Evolutionary conservation across 2,888 invertebrate genomes (phyloP).

Genomic region (Lomographa bimaculata): DNA sequence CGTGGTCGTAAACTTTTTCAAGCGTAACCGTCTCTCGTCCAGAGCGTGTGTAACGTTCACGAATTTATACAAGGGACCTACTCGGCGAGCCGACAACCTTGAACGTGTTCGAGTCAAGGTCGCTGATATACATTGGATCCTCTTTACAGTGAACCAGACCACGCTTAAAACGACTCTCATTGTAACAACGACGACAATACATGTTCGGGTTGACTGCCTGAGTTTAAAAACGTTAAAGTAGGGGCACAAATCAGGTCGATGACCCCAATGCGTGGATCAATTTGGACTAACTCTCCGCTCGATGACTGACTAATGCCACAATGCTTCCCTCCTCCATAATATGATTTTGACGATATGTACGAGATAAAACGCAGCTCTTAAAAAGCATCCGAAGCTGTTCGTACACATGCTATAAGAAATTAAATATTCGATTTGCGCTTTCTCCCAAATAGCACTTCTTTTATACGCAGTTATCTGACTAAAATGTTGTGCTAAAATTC

Average conservation of each 20-base stretch:
- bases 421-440: too few relatives aligned
- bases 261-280: constrained; percentile 68
- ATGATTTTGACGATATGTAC: too few relatives aligned
- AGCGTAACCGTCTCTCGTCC: constrained; percentile 35
- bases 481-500: too few relatives aligned
- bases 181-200: constrained; percentile 63
- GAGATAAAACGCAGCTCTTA: too few relatives aligned
- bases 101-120: constrained; percentile 69
- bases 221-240: constrained; percentile 48
- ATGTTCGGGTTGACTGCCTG: constrained; percentile 66
- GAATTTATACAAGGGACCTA: constrained; percentile 37
- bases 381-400: too few relatives aligned
- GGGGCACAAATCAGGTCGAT: constrained; percentile 64
- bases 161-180: constrained; percentile 58
- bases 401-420: too few relatives aligned
- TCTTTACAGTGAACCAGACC: constrained; percentile 48
- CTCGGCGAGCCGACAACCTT: constrained; percentile 57
- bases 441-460: too few relatives aligned
- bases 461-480: too few relatives aligned
- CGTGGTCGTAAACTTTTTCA: constrained; percentile 37
- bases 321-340: too few relatives aligned
- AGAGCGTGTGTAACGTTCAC: constrained; percentile 38
- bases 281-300: constrained; percentile 57
- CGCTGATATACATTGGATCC: constrained; percentile 48
- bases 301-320: constrained; percentile 27